phyloP scores from a whole-genome alignment of 2,888 invertebrate genomes.

The Sturmia bella region DNA sequence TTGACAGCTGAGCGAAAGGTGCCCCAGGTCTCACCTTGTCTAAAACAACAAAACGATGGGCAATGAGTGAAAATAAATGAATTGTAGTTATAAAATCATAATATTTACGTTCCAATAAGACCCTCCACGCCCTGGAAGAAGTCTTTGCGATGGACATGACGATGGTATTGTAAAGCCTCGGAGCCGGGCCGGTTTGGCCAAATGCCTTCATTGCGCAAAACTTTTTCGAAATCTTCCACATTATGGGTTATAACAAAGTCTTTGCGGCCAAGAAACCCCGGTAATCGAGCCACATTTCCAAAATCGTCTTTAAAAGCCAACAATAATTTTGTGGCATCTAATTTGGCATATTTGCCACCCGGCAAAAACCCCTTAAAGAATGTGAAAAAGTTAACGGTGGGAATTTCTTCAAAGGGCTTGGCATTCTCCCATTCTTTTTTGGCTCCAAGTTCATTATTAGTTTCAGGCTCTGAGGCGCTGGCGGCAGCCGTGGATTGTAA shows the following conservation, averaged over 20 bases:
- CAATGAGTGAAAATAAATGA: too few relatives aligned
- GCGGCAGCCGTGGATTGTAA: conserved; percentile 19
- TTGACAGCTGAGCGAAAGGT: conserved; percentile 86
- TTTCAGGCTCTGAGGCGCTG: not conserved
- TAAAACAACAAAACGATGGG: too few relatives aligned
- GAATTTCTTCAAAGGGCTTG: conserved; percentile 74
- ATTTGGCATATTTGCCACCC: conserved; percentile 75
- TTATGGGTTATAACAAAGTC: conserved; percentile 81
- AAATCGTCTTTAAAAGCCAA: conserved; percentile 72
- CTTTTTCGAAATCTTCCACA: conserved; percentile 83
- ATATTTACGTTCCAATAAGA: conserved; percentile 73
- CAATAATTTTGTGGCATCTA: conserved; percentile 70
- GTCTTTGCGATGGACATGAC: conserved; percentile 74
- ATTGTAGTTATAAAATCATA: not conserved
- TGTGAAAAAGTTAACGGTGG: conserved; percentile 65
- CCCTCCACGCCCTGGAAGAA: conserved; percentile 74
- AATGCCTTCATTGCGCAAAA: conserved; percentile 82
- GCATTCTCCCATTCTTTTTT: conserved; percentile 75
- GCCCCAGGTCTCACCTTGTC: conserved; percentile 85
- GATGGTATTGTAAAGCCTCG: conserved; percentile 80
- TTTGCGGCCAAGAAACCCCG: conserved; percentile 76
- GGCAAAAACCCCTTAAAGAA: conserved; percentile 74
- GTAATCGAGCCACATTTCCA: conserved; percentile 81
- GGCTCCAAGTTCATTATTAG: not conserved
- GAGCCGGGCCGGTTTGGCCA: conserved; percentile 82